Conservation (phyloP, 2,797 vertebrate genomes). For the Etheostoma nigrum region DNA sequence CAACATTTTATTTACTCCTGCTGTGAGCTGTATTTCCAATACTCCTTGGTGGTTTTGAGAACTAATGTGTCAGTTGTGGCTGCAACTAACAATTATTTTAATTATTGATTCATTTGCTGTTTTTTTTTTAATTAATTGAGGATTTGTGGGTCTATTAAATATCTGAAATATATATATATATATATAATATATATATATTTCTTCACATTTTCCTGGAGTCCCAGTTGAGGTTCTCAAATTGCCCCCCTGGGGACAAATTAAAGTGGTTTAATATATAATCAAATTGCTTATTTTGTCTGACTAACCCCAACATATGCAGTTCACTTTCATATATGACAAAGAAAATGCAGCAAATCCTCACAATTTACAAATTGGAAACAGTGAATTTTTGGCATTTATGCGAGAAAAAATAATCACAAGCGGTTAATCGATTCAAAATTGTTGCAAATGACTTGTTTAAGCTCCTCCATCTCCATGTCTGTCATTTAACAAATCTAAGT, state of each 20-base stretch:
- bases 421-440: background rate
- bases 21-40: conserved; percentile 38
- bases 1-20: conserved; percentile 55
- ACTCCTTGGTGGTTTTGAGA: background rate
- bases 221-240: background rate
- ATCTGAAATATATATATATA: background rate
- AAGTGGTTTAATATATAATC: background rate
- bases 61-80: background rate
- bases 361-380: background rate
- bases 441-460: conserved; percentile 12
- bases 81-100: background rate
- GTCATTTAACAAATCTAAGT: conserved; percentile 14
- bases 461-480: conserved; percentile 1
- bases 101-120: background rate
- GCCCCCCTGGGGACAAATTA: too few relatives aligned
- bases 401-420: background rate
- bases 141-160: background rate
- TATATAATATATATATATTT: too few relatives aligned
- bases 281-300: background rate
- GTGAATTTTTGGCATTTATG: background rate
- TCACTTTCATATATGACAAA: background rate
- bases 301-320: background rate
- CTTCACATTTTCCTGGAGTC: background rate
- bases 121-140: background rate
- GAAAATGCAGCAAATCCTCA: background rate